Conservation (phyloP, 1,140 invertebrate species). For the Eumeta japonica region DNA sequence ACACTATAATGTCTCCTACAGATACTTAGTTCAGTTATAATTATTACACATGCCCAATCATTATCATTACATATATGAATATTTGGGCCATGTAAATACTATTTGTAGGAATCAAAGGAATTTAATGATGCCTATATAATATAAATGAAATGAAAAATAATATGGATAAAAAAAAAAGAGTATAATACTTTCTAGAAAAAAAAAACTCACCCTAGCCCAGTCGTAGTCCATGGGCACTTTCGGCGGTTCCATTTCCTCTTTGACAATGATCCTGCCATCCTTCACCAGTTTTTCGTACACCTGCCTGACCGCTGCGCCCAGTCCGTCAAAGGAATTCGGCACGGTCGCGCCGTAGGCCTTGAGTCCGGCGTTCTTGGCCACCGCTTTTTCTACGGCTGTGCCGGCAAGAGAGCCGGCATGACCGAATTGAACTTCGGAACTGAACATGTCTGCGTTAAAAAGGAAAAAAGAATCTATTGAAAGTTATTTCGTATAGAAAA, state of each 20-base stretch:
- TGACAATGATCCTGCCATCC: constrained; percentile 80
- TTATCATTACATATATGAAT: too few species aligned
- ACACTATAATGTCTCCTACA: too few species aligned
- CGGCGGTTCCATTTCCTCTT: constrained; percentile 91
- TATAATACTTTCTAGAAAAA: not conserved
- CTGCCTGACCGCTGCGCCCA: constrained; percentile 73
- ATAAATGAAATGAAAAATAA: too few species aligned
- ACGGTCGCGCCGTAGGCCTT: constrained; percentile 83
- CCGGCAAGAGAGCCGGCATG: constrained; percentile 98
- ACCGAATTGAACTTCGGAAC: constrained; percentile 98
- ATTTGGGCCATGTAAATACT: too few species aligned
- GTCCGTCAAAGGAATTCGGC: constrained; percentile 89
- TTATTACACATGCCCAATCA: too few species aligned
- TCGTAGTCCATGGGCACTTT: constrained; percentile 99
- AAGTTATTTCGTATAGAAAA: not conserved
- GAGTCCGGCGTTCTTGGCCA: constrained; percentile 87
- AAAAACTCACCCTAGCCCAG: constrained; percentile 82
- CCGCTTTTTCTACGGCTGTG: constrained; percentile 91
- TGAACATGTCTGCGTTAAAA: constrained; percentile 76
- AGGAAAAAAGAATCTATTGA: not conserved
- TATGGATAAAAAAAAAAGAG: not conserved
- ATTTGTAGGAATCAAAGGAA: too few species aligned
- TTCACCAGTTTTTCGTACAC: constrained; percentile 81
- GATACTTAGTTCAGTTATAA: too few species aligned
- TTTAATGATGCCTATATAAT: too few species aligned